phyloP scores from a whole-genome alignment of 1,140 invertebrate species.

The Apis cerana region DNA sequence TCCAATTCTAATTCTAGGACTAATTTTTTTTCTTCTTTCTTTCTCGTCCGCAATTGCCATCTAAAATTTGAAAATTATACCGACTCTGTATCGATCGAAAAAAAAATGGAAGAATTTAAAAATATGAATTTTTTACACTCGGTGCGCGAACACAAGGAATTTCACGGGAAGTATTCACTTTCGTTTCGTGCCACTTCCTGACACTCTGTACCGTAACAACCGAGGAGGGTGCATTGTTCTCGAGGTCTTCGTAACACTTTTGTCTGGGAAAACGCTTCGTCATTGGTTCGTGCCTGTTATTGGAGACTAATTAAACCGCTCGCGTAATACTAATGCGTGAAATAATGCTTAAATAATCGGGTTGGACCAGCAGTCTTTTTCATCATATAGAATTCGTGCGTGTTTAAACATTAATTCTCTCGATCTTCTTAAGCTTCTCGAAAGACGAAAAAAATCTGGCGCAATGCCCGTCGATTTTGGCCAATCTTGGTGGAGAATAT shows the following conservation, averaged over 20 bases:
- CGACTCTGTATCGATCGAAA: no score
- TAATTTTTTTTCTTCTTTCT: no score
- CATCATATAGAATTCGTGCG: neutral
- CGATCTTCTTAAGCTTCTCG: neutral
- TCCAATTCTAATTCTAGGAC: neutral
- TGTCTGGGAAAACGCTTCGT: neutral
- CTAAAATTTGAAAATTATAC: no score
- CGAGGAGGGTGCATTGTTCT: conserved; percentile 15
- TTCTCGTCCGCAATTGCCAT: no score
- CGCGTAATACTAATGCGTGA: neutral
- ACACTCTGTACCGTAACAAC: neutral
- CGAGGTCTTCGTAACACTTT: conserved; percentile 2
- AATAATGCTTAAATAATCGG: conserved; percentile 2
- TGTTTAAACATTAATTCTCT: neutral
- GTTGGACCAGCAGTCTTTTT: neutral
- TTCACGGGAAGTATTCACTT: conserved; percentile 17
- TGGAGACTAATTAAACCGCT: conserved; percentile 31
- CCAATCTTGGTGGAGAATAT: neutral
- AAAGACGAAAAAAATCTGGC: neutral
- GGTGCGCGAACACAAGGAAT: neutral
- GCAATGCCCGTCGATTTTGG: neutral
- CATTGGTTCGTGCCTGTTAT: conserved; percentile 3
- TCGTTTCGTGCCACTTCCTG: conserved; percentile 2
- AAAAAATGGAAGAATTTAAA: no score
- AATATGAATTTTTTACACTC: no score